Evolutionary conservation across 2,888 invertebrate species (phyloP).

Genomic region (Emesis castigata): DNA sequence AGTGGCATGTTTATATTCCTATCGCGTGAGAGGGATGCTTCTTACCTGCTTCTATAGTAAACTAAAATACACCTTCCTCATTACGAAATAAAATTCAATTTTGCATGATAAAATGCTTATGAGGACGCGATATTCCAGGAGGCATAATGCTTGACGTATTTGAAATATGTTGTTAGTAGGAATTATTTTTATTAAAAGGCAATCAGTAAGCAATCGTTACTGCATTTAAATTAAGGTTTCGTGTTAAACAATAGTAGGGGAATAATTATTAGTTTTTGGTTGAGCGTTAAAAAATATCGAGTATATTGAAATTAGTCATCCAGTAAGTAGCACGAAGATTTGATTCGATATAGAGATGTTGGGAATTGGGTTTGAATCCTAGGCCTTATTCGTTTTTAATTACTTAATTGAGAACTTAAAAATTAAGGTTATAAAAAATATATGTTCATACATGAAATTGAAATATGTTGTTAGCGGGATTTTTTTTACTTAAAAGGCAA

Average conservation of each 20-base stretch:
- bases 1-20: constrained; percentile 74
- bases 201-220: constrained; percentile 70
- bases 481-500: too few species aligned
- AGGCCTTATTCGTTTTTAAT: too few species aligned
- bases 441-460: too few species aligned
- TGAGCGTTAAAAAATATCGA: too few species aligned
- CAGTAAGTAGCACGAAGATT: too few species aligned
- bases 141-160: constrained; percentile 79
- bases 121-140: constrained; percentile 73
- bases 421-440: too few species aligned
- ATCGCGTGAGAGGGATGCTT: constrained; percentile 73
- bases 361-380: too few species aligned
- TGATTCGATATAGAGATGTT: too few species aligned
- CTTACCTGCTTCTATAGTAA: constrained; percentile 51
- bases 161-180: constrained; percentile 77
- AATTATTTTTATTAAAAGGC: constrained; percentile 73
- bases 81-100: constrained; percentile 72
- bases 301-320: too few species aligned
- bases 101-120: constrained; percentile 61
- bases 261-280: neutral
- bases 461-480: too few species aligned
- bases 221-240: constrained; percentile 7
- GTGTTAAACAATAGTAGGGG: constrained; percentile 7
- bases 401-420: too few species aligned
- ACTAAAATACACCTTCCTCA: constrained; percentile 74